Evolutionary conservation across 1,140 invertebrate species (phyloP), one percentile per base, ranked within the genome.

Genomic region (Drosophila littoralis): DNA sequence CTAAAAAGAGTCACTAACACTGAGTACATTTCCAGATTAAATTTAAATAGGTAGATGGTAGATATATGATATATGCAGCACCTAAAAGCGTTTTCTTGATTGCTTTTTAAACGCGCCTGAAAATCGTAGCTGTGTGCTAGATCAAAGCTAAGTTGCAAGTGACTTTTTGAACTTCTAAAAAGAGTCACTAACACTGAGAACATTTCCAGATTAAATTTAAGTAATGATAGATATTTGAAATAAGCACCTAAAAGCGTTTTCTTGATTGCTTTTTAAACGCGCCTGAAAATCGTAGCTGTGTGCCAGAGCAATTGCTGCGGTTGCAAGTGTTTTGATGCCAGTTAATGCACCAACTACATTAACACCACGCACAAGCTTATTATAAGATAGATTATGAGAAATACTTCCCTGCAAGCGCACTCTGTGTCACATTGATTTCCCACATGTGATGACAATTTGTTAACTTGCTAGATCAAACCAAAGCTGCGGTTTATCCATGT

Each of bases 91-190:
- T 75, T 63, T 75, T 70, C 67, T 57, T 50, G 66, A 64, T 71
- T 17, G 60, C 69, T 60, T 50, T 73, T 46, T 38, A 75, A 77
- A 75, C 72, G 83, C 79, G 67, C 70, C 50, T 75, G 84, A 89
- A 89, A 88, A 88, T 88, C 84, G 84, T 88, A 81, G 68, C 46
- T 88, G 84, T 81, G 84, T 88, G 84, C 79, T 4, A 88, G 12
- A 88, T 7, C 33, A 72, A 83, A 66, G 12, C 48, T 54, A 59
- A 76, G 79, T 77, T 73, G 61, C 77, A 77, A 74, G 73, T 73
- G 77, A 77, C 68, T 70, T 57, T 40, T 33, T 42, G 5, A 4
- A 35, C 38, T 2, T 7, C 17, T 32, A 32, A 61, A 33, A 40
- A 17, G 58, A 54, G 54, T 59, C 51, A 46, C 54, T 48, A 58